Base-by-base conservation (phyloP, 1,140 invertebrate species). In the Pseudomyrmex dendroicus region DNA sequence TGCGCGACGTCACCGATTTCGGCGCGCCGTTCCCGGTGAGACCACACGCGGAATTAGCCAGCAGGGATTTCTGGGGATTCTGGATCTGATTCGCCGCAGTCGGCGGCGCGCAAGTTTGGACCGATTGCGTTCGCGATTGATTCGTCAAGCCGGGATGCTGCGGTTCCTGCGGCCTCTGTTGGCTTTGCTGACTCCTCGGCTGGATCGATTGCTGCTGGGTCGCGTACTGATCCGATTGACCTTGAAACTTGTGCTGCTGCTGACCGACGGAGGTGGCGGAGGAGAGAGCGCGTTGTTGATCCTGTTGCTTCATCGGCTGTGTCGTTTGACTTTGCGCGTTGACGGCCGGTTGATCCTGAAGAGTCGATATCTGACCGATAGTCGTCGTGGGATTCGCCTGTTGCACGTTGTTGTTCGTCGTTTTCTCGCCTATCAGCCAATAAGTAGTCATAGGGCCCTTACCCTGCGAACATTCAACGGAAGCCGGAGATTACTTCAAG, bases 371-470 rank as follows among this genome's bases (percentile, higher is more conserved):
- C 20, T 82, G 73, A 2, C 20, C 2, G 15, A 54, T 63, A 1
- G 73, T 73, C 35, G 67, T 25, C 13, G 66, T 35, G 35, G 56
- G 61, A 52, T 57, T 86, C 17, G 50, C 80, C 50, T 83, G 87
- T 57, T 89, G 88, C 8, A 89, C 80, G 50, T 86, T 90, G 7
- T 87, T 89, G 44, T 85, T 89, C 4, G 56, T 83, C 52, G 89
- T 73, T 20, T 94, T 94, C 57, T 97, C 97, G 10, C 98, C 98
- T 61, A 96, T 95, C 35, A 99, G 94, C 98, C 98, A 99, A 92
- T 98, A 99, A 7, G 98, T 99, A 67, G 96, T 96, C 95, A 98
- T 96, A 92, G 96, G 96, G 56, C 98, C 98, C 95, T 98, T 98
- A n/a, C 98, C 98, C 97, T 98, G 91, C 68, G 88, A 91, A 80